Evolutionary conservation across 2,113 vertebrate genomes (phyloP), one percentile per base, ranked within the genome.

Genomic region (Esox niger): DNA sequence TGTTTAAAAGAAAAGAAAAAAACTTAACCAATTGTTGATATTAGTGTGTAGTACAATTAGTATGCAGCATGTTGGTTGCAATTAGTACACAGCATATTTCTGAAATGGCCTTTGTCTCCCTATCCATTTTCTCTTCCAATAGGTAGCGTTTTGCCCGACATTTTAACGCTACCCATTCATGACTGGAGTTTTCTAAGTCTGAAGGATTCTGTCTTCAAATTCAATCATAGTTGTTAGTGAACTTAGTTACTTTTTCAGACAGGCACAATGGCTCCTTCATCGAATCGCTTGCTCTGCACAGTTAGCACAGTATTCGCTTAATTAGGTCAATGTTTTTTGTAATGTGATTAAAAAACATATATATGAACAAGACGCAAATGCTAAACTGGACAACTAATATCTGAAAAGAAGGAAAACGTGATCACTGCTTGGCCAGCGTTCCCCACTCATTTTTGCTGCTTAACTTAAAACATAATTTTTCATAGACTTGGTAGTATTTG

Each of bases 331-430:
- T 20, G 46, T 65, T 47, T n/a, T 54, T 47, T 52, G 4, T 65
- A 52, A 65, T n/a, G 20, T 31, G 47, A 65, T 65, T 65, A 52
- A 46, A 43, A 65, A 52, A 65, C n/a, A n/a, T n/a, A n/a, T n/a
- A 65, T n/a, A 54, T 65, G 31, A 65, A 11, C 63, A 31, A 54
- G 63, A 21, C 46, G 27, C 27, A 30, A 31, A 6, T 1, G 13
- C 27, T 15, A 52, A 27, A 32, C 43, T 65, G 63, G 63, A 2
- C 52, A 32, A 23, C 63, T 21, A 27, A 57, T 2, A 29, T 57
- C 55, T 27, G 27, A 57, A 10, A 57, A 25, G 54, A 56, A 25
- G 13, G 2, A 57, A 27, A 57, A 57, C 26, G 27, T 27, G 11
- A 57, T 43, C 11, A 4, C 38, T 10, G 38, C 11, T 15, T 2